Evolutionary conservation across 1,140 invertebrate genomes (phyloP), one percentile per base, ranked within the genome.

Genomic region (Micrasema longulum): DNA sequence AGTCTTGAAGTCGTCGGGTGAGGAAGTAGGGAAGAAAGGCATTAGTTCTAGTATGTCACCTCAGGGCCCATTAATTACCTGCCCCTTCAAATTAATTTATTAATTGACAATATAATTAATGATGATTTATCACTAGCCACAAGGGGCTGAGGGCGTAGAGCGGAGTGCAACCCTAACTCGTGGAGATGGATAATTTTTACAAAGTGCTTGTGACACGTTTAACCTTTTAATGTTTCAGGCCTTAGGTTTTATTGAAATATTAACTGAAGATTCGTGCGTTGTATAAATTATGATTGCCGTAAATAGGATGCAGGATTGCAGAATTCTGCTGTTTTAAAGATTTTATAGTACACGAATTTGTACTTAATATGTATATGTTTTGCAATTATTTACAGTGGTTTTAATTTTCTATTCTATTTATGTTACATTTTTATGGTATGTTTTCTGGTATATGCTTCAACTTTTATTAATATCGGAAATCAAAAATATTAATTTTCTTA

Each of bases 61-160:
- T 62, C 41, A 52, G 70, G 66, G 48, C 41, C 63, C 74, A 75
- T 75, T 75, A 72, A 75, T 75, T 75, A 75, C 70, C 74, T 70
- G 48, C 47, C 60, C 65, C 65, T 72, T 70, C 74, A 66, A 75
- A 75, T 75, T 75, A 75, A 75, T 72, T 69, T 72, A 75, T 75
- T 75, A 75, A 75, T 75, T 75, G 74, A 69, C 74, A 75, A 72
- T 64, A 69, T 75, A 75, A 75, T 75, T 75, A 75, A 75, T 75
- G 74, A 72, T 75, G 74, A 75, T 75, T 75, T 72, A 75, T 75
- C 70, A 74, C 57, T 14, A 22, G 64, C 43, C 55, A 41, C 22
- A 45, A n/a, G 38, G 1, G 23, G 12, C 48, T 47, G 5, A 12
- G 18, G 1, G 45, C 22, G 45, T 26, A 10, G 36, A n/a, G n/a